Evolutionary conservation across 2,113 vertebrate genomes (phyloP), one percentile per base, ranked within the genome.

Genomic region (Etheostoma spectabile): DNA sequence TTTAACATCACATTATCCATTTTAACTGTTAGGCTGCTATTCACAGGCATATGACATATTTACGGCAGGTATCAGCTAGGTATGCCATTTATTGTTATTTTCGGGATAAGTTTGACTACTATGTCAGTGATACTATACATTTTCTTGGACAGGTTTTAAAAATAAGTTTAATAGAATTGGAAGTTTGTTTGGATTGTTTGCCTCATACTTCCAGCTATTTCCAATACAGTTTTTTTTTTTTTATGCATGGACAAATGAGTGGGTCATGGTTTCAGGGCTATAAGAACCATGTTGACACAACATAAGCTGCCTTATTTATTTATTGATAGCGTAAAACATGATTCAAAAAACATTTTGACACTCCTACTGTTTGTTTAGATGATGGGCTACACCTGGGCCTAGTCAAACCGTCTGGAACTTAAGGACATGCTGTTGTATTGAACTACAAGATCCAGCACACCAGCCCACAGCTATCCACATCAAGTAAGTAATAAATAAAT

Each of bases 401-500:
- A 8, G 27, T 8, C 18, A 62, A 68, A 77, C 30, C 2, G 22
- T 77, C 68, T 70, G 57, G 61, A 73, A 72, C 75, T 77, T 67
- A 65, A 86, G 71, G 87, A 70, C 74, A 55, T 18, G 70, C 16
- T 33, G 42, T 38, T 55, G 38, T 24, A 16, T n/a, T 49, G 62
- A 83, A 66, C 72, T 18, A 33, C 48, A 49, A 48, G 21, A 19
- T 49, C 80, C 8, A 16, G 59, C 70, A 45, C 65, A 30, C n/a
- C 48, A 48, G 60, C 77, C 68, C 55, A 80, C 73, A 49, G 19
- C 61, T 30, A 79, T 53, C 83, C 64, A 27, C 33, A 56, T 68
- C 68, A 45, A 62, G 60, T 21, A 19, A 78, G n/a, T 68, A 53
- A n/a, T 19, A 35, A 68, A 38, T 77, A 27, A 76, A 65, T 35